phyloP scores from a whole-genome alignment of 2,113 vertebrate species.

The Halcyon malimbica region DNA sequence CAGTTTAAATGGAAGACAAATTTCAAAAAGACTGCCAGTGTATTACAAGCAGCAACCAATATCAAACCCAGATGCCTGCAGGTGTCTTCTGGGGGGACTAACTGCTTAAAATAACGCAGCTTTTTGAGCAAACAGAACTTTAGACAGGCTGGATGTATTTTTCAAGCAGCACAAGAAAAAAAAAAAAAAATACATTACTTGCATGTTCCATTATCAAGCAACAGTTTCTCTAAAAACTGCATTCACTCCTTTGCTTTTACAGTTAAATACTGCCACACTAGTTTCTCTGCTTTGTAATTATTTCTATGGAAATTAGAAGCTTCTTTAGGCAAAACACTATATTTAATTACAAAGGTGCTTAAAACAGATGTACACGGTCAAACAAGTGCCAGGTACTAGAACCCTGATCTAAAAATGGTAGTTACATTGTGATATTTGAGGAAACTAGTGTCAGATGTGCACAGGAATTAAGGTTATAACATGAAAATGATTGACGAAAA shows the following conservation, averaged over 20 bases:
- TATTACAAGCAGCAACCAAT: neutral
- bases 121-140: neutral
- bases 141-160: neutral
- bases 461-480: neutral
- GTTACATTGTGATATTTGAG: neutral
- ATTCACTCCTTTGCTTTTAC: neutral
- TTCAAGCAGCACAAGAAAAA: conserved; percentile 24
- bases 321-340: conserved; percentile 4
- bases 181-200: neutral
- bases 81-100: neutral
- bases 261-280: conserved; percentile 2
- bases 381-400: neutral
- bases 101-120: neutral
- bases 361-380: conserved; percentile 10
- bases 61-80: neutral
- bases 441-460: neutral
- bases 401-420: neutral
- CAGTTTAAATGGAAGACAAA: neutral
- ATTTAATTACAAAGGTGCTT: conserved; percentile 39
- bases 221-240: neutral
- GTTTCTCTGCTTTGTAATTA: neutral
- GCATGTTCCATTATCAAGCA: neutral
- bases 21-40: neutral
- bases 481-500: neutral
- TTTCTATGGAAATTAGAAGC: conserved; percentile 10